phyloP scores from a whole-genome alignment of 2,888 invertebrate species.

The Xestia rhomboidea region DNA sequence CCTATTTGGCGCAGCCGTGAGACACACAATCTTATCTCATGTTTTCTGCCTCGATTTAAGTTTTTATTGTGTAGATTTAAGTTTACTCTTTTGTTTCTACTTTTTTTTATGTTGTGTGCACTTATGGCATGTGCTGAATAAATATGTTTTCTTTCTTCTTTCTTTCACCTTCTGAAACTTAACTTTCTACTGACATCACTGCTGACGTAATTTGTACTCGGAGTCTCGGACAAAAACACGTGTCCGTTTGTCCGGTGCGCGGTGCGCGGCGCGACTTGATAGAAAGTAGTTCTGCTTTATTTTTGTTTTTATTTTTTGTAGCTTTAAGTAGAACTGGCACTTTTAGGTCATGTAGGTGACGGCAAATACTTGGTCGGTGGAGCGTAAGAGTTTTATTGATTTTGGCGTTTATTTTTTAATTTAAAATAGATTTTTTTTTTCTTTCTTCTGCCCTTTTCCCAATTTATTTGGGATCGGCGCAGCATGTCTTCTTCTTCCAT shows the following conservation, averaged over 20 bases:
- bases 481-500: not conserved
- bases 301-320: constrained; percentile 37
- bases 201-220: constrained; percentile 54
- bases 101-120: too few species aligned
- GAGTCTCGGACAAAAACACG: constrained; percentile 58
- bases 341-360: constrained; percentile 26
- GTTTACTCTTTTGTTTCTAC: too few species aligned
- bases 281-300: constrained; percentile 61
- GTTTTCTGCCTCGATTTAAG: too few species aligned
- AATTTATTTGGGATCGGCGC: not conserved
- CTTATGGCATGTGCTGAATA: too few species aligned
- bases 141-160: too few species aligned
- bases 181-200: not conserved
- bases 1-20: too few species aligned
- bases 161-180: constrained; percentile 19
- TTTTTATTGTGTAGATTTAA: too few species aligned
- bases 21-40: too few species aligned
- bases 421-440: not conserved
- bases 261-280: constrained; percentile 57
- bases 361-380: constrained; percentile 16
- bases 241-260: constrained; percentile 52
- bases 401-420: not conserved
- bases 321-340: constrained; percentile 8
- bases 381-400: not conserved
- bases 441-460: not conserved